Percentiles rank a stretch among this genome's conserved stretches.
Evolutionary conservation across 64 coral and sea anemone species (phyloP).

Genomic region (Pocillopora verrucosa): DNA sequence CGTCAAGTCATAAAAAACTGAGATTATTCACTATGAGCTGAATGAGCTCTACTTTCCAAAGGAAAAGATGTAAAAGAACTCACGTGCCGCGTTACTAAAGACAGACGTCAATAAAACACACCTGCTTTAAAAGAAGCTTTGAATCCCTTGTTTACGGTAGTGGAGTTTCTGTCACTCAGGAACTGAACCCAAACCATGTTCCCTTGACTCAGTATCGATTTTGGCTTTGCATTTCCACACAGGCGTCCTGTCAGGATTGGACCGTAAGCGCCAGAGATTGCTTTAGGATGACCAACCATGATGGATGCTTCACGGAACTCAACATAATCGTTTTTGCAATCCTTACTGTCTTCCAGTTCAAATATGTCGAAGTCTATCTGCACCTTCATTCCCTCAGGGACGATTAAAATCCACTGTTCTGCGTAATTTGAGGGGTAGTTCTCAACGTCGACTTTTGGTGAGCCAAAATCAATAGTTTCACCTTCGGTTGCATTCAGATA

Average conservation of each 20-base stretch:
- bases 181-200: no score
- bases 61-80: no score
- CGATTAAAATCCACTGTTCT: constrained; percentile 5
- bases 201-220: neutral
- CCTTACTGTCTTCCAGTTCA: neutral
- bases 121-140: no score
- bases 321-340: neutral
- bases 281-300: no score
- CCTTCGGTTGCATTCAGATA: neutral
- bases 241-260: neutral
- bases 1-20: no score
- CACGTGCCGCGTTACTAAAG: no score
- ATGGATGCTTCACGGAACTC: neutral
- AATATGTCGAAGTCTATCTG: constrained; percentile 7
- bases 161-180: no score
- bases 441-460: neutral
- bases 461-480: neutral
- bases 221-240: neutral
- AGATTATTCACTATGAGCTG: no score
- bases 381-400: neutral
- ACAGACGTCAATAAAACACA: no score
- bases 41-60: no score
- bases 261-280: neutral
- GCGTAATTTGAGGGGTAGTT: neutral
- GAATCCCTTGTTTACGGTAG: no score